Conservation (phyloP, 2,888 invertebrate genomes). For the Fabriciana adippe region DNA sequence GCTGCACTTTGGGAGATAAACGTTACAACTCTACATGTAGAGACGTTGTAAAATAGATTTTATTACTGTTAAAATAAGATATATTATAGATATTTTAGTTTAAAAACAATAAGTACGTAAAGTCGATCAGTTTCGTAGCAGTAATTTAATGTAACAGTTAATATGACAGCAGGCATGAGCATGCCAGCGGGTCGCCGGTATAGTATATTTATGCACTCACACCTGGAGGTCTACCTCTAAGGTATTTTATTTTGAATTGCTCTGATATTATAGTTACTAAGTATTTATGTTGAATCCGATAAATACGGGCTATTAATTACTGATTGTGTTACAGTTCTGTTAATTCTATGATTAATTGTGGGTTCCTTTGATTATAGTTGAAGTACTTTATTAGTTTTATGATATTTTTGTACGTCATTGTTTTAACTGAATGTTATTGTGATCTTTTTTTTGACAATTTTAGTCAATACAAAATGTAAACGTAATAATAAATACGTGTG, state of each 20-base stretch:
- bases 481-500: too few species aligned
- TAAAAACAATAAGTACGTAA: constrained; percentile 65
- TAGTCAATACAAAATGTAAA: too few species aligned
- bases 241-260: constrained; percentile 74
- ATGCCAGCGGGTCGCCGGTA: constrained; percentile 78
- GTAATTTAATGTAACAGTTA: constrained; percentile 83
- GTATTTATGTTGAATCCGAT: constrained; percentile 73
- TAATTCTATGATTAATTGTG: constrained; percentile 73
- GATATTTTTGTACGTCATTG: constrained; percentile 11
- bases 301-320: constrained; percentile 79
- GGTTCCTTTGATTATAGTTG: constrained; percentile 17
- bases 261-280: constrained; percentile 67
- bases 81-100: constrained; percentile 43
- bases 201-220: constrained; percentile 80
- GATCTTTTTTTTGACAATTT: constrained; percentile 40
- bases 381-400: constrained; percentile 6
- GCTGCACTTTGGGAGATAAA: constrained; percentile 45
- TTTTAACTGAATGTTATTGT: constrained; percentile 50
- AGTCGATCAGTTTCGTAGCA: constrained; percentile 70
- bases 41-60: constrained; percentile 39
- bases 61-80: constrained; percentile 36
- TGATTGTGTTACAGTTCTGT: constrained; percentile 74
- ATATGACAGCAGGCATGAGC: constrained; percentile 81
- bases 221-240: constrained; percentile 76
- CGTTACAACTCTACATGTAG: constrained; percentile 39